Conservation (phyloP, 2,888 invertebrate species). For the Pseudococcus longispinus region DNA sequence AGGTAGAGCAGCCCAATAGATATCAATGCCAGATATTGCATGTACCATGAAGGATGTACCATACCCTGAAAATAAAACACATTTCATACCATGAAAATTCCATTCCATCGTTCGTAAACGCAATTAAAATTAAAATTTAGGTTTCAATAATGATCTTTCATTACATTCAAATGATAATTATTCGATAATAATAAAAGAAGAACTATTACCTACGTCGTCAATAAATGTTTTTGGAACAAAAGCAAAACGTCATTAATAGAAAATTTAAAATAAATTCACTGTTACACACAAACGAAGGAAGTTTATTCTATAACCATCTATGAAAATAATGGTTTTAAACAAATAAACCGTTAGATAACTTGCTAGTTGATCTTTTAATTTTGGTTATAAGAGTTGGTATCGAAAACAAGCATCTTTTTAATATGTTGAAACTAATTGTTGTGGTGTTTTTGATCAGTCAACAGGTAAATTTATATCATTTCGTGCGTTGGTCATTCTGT, state of each 20-base stretch:
- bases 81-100: too few species aligned
- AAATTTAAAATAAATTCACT: not conserved
- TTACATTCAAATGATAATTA: not conserved
- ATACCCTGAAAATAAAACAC: not conserved
- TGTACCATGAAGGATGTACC: constrained; percentile 26
- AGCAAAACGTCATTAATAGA: not conserved
- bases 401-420: not conserved
- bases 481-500: not conserved
- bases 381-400: not conserved
- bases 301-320: not conserved
- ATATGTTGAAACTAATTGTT: not conserved
- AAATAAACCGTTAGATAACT: not conserved
- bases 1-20: not conserved
- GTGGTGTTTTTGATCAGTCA: not conserved
- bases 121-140: not conserved
- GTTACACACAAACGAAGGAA: too few species aligned
- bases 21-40: not conserved
- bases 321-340: not conserved
- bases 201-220: not conserved
- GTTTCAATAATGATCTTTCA: not conserved
- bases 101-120: not conserved
- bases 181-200: not conserved
- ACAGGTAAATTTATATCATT: not conserved
- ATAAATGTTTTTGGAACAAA: not conserved
- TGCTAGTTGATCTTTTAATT: not conserved